Conservation (phyloP, 2,888 invertebrate genomes). For the Scaptomyza tumidula region DNA sequence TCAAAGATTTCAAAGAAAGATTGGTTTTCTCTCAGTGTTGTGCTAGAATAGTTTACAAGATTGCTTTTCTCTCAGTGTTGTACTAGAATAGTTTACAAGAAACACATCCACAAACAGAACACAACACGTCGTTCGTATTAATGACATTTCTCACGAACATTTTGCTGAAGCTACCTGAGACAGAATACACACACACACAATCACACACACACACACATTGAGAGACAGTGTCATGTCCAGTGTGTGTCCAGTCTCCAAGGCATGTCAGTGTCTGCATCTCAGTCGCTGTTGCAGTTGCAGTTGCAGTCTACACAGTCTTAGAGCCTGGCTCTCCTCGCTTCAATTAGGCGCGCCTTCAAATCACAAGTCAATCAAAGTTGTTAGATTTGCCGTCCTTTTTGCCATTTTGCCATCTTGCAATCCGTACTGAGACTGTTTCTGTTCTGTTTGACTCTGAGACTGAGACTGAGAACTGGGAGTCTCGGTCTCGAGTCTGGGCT, state of each 20-base stretch:
- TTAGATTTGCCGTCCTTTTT: slow-evolving; percentile 78
- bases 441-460: no score
- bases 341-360: slow-evolving; percentile 83
- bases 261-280: slow-evolving; percentile 57
- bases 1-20: no score
- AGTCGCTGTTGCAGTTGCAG: slow-evolving; percentile 14
- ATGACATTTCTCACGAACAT: slow-evolving; percentile 79
- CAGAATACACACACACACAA: slow-evolving; percentile 27
- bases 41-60: slow-evolving; percentile 43
- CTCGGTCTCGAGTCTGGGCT: background rate
- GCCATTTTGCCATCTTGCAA: background rate
- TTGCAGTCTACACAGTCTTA: slow-evolving; percentile 4
- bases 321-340: slow-evolving; percentile 65
- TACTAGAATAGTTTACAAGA: slow-evolving; percentile 44
- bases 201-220: background rate
- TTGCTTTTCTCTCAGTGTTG: slow-evolving; percentile 10
- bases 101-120: slow-evolving; percentile 43
- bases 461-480: background rate
- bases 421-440: slow-evolving; percentile 3
- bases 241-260: slow-evolving; percentile 59
- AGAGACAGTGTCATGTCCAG: slow-evolving; percentile 50
- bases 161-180: slow-evolving; percentile 65
- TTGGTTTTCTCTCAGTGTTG: slow-evolving; percentile 10
- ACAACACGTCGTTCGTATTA: slow-evolving; percentile 78
- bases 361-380: slow-evolving; percentile 83